Percentiles rank a stretch among this genome's conserved stretches.
Conservation (phyloP, 2,113 vertebrate genomes). For the Zootoca vivipara region DNA sequence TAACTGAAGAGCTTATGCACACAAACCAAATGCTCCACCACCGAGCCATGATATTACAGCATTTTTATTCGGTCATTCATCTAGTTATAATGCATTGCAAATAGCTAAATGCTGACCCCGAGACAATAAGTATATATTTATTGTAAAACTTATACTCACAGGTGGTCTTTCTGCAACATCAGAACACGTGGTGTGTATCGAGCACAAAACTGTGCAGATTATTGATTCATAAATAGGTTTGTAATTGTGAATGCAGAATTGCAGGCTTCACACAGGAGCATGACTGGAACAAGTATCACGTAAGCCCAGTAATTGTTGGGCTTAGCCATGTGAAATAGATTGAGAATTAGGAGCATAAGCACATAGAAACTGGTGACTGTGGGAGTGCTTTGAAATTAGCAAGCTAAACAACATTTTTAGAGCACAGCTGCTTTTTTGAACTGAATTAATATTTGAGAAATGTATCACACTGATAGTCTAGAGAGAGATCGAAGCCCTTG, state of each 20-base stretch:
- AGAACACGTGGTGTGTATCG: too few species aligned
- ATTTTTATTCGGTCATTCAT: too few species aligned
- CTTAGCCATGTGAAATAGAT: background rate
- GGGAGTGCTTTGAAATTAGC: background rate
- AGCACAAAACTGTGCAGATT: too few species aligned
- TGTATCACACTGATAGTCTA: background rate
- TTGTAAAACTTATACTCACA: too few species aligned
- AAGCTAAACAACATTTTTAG: conserved; percentile 15
- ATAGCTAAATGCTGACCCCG: too few species aligned
- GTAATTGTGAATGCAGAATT: background rate
- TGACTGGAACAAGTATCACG: background rate
- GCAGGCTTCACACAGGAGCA: background rate
- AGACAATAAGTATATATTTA: too few species aligned
- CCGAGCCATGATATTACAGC: too few species aligned
- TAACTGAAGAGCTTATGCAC: too few species aligned
- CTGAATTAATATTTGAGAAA: conserved; percentile 43
- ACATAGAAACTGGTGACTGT: background rate
- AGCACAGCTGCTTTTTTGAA: conserved; percentile 30
- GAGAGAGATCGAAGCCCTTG: conserved; percentile 18
- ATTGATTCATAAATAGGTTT: background rate
- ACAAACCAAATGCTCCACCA: too few species aligned
- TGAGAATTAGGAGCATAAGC: background rate
- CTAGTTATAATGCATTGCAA: too few species aligned
- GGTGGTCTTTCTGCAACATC: too few species aligned
- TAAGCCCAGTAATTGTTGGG: background rate